phyloP scores from a whole-genome alignment of 1,140 invertebrate species.

The Drosophila sproati region DNA sequence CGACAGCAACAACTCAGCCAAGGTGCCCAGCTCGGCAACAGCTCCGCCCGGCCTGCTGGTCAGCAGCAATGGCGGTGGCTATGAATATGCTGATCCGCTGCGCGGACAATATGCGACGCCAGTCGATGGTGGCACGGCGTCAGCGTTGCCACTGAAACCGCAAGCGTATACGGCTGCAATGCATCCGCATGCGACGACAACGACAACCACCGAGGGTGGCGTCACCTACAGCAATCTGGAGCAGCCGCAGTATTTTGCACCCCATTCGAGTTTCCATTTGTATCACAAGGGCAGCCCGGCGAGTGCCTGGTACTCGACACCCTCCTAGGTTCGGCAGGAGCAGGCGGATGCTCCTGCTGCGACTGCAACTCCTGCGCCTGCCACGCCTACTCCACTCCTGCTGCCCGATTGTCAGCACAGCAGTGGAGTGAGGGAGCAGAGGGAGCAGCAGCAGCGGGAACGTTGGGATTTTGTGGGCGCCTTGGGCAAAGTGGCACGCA shows the following conservation, averaged over 20 bases:
- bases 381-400: background rate
- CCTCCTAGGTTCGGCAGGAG: slow-evolving; percentile 87
- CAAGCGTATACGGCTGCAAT: slow-evolving; percentile 91
- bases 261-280: slow-evolving; percentile 93
- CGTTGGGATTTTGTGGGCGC: slow-evolving; percentile 80
- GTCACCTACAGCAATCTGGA: slow-evolving; percentile 88
- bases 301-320: slow-evolving; percentile 91
- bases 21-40: slow-evolving; percentile 90
- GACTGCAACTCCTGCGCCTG: background rate
- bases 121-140: slow-evolving; percentile 85
- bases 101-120: slow-evolving; percentile 75
- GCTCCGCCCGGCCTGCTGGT: slow-evolving; percentile 86
- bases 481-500: slow-evolving; percentile 78
- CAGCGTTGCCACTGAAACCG: slow-evolving; percentile 94
- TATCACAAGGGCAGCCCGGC: slow-evolving; percentile 90
- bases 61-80: slow-evolving; percentile 84
- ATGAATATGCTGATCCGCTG: slow-evolving; percentile 75
- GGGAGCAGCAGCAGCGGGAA: slow-evolving; percentile 40
- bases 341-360: background rate
- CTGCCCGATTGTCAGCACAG: slow-evolving; percentile 40
- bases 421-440: slow-evolving; percentile 22
- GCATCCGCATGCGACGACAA: slow-evolving; percentile 83
- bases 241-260: slow-evolving; percentile 93
- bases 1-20: slow-evolving; percentile 85
- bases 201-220: slow-evolving; percentile 85